Percentiles rank a stretch among this genome's conserved stretches.
Evolutionary conservation across 2,888 invertebrate genomes (phyloP).

Genomic region (Tyria jacobaeae): DNA sequence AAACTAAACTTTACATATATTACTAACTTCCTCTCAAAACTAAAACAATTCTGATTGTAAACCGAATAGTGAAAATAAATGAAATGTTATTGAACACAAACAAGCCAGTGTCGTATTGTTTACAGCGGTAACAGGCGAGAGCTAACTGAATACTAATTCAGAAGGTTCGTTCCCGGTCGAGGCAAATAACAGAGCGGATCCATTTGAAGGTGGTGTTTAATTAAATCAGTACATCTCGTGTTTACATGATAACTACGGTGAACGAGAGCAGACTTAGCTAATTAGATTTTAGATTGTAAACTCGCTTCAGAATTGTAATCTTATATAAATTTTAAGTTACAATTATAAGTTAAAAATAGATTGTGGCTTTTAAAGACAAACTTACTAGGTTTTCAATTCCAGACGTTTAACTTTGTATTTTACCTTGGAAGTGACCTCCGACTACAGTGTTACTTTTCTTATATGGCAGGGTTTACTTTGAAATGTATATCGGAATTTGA

Average conservation of each 20-base stretch:
- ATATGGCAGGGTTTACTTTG: too few relatives aligned
- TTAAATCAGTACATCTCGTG: constrained; percentile 59
- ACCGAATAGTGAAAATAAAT: constrained; percentile 16
- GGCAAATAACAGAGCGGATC: constrained; percentile 51
- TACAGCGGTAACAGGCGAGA: constrained; percentile 48
- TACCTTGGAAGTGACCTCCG: too few relatives aligned
- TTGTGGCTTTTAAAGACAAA: background rate
- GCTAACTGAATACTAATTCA: constrained; percentile 58
- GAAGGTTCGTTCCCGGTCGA: constrained; percentile 44
- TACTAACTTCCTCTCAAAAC: background rate
- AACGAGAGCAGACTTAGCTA: constrained; percentile 39
- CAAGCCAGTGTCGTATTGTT: constrained; percentile 54
- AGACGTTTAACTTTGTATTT: background rate
- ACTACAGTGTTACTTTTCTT: too few relatives aligned
- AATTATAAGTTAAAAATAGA: background rate
- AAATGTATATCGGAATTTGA: too few relatives aligned
- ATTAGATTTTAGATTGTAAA: constrained; percentile 36
- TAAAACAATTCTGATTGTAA: constrained; percentile 1
- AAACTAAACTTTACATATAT: background rate
- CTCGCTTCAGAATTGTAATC: background rate
- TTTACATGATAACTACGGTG: constrained; percentile 49
- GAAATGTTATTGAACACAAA: constrained; percentile 43
- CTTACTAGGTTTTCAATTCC: too few relatives aligned
- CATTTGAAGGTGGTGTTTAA: constrained; percentile 53
- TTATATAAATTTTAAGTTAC: background rate